Base-by-base conservation (phyloP, 2,888 invertebrate genomes). In the Cerastis leucographa region DNA sequence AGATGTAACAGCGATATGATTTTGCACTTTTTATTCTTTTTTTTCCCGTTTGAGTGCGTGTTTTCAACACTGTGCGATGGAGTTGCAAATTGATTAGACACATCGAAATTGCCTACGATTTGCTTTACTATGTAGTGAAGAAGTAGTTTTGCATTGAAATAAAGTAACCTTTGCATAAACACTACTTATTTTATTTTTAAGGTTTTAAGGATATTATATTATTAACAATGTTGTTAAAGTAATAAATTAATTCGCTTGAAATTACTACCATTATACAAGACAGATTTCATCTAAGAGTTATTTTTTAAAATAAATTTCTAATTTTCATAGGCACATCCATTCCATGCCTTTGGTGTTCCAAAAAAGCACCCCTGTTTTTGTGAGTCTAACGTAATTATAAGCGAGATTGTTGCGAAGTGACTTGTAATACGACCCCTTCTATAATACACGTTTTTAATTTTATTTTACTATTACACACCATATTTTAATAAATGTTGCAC, bases 1-100 rank as follows among this genome's bases (percentile, higher is more conserved):
- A 96, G 96, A 96, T 96, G 95, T 95, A 96, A 95, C 95, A 94
- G 95, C 95, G 94, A 95, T 96, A 96, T 96, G 96, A 96, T 96
- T 96, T 96, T 94, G 96, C 96, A 96, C 92, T 95, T 96, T 95
- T 94, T 92, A 90, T 89, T 89, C 90, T 91, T 91, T 89, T 78
- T 92, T 90, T 92, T 90, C 89, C 90, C 91, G 90, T 93, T 92
- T 94, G 90, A 89, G 90, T 92, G 92, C 92, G 90, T 94, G 94
- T 94, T 95, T 95, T 94, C 91, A 94, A 93, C 94, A 93, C 90
- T 93, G 92, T 90, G 92, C 89, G 87, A 89, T 90, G 91, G 94
- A 93, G 90, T 89, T 90, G 88, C 87, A 90, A 94, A 94, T 91
- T 88, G 89, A 94, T 93, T 92, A 87, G 91, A 91, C 87, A 90